A percentile compares a stretch with the other conserved stretches of the same genome.
phyloP scores from a whole-genome alignment of 2,888 invertebrate species.

The Cataglyphis cursor region DNA sequence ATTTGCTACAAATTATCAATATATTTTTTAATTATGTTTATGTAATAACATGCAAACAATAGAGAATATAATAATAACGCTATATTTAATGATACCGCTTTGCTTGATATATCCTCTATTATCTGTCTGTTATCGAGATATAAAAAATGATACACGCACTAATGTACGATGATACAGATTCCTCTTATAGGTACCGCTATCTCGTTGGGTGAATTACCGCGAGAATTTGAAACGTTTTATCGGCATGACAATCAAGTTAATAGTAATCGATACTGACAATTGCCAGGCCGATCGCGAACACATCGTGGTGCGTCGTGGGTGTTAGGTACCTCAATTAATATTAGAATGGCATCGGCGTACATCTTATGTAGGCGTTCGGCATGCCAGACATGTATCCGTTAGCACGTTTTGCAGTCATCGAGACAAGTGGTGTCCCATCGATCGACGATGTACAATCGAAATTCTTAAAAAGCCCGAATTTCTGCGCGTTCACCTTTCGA shows the following conservation, averaged over 20 bases:
- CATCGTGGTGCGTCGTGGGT: constrained; percentile 69
- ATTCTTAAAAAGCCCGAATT: background rate
- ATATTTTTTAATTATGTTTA: background rate
- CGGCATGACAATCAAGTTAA: constrained; percentile 70
- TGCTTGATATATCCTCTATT: background rate
- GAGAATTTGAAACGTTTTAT: constrained; percentile 67
- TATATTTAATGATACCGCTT: background rate
- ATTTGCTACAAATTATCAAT: background rate
- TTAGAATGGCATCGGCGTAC: constrained; percentile 78
- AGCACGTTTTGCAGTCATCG: constrained; percentile 72
- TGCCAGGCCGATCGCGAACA: constrained; percentile 62
- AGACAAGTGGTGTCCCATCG: constrained; percentile 65
- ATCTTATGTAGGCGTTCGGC: constrained; percentile 73
- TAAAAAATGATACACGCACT: constrained; percentile 3
- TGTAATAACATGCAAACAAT: background rate
- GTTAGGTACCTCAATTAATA: constrained; percentile 79
- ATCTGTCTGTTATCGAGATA: background rate
- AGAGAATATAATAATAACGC: background rate
- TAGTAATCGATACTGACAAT: constrained; percentile 68
- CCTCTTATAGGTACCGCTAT: constrained; percentile 63
- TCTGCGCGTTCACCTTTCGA: background rate
- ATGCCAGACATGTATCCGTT: constrained; percentile 74
- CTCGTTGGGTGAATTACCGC: constrained; percentile 68
- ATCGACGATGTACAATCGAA: constrained; percentile 12
- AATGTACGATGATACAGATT: constrained; percentile 48